Evolutionary conservation across 2,113 vertebrate species (phyloP).

Genomic region (Chiloscyllium plagiosum): DNA sequence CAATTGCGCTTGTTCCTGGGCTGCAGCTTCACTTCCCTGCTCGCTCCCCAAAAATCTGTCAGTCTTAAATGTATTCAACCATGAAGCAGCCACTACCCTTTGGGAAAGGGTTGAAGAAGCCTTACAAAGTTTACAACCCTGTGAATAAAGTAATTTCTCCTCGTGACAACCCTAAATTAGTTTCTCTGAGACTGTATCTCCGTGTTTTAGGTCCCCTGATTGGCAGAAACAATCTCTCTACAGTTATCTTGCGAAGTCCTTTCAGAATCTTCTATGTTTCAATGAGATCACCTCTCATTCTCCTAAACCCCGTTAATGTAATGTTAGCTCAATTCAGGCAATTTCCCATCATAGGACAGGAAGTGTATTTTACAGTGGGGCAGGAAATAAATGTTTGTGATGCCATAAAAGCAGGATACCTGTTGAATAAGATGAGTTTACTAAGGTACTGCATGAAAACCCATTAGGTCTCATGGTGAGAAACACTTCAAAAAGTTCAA

Average conservation of each 20-base stretch:
- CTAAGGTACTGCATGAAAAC: no score
- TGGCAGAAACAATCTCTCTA: background rate
- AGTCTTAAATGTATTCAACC: background rate
- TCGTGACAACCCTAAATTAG: no score
- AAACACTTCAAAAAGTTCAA: no score
- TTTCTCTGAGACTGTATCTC: background rate
- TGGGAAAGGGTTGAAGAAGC: background rate
- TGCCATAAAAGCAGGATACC: no score
- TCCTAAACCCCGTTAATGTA: background rate
- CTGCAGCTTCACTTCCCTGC: no score
- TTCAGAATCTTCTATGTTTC: no score
- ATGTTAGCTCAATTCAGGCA: background rate
- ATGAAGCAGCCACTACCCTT: background rate
- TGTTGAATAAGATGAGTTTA: no score
- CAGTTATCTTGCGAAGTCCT: no score
- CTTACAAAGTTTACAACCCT: background rate
- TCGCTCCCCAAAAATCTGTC: background rate
- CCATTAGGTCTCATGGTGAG: no score
- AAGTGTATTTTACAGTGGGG: no score
- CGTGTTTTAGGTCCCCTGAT: background rate
- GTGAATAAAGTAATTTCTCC: background rate
- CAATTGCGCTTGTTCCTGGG: no score
- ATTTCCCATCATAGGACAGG: background rate
- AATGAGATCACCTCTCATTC: background rate
- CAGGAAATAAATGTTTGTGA: no score